phyloP scores from a whole-genome alignment of 92 coral and sea anemone species.

The Porites rus region DNA sequence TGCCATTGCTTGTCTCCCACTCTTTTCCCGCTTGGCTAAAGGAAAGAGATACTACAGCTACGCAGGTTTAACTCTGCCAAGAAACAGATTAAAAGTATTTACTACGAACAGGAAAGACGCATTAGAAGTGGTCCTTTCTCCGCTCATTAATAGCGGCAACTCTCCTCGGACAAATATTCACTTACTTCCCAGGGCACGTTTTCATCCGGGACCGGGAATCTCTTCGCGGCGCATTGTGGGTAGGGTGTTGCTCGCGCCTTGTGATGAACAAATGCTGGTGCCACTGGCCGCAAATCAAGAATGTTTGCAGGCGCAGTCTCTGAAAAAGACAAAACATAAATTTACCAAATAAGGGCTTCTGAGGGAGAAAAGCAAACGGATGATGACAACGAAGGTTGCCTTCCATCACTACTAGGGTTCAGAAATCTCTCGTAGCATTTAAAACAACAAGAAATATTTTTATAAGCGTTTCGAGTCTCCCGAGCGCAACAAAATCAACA shows the following conservation, averaged over 20 bases:
- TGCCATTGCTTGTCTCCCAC: no score
- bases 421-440: no score
- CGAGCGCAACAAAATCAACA: no score
- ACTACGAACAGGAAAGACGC: background rate
- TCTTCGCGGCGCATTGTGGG: constrained; percentile 82
- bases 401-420: no score
- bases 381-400: no score
- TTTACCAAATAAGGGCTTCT: background rate
- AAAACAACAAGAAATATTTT: no score
- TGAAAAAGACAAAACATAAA: no score
- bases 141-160: background rate
- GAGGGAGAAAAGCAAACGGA: background rate
- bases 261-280: constrained; percentile 80
- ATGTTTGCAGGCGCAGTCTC: constrained; percentile 30
- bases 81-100: no score
- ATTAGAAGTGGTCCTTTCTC: background rate
- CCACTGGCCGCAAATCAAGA: constrained; percentile 47
- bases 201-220: constrained; percentile 85
- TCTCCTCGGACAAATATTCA: background rate
- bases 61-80: no score
- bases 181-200: constrained; percentile 93
- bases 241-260: constrained; percentile 96
- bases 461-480: no score
- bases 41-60: no score
- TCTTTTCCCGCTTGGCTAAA: no score